Evolutionary conservation across 2,113 vertebrate species (phyloP).

Genomic region (Cyprinus carpio): DNA sequence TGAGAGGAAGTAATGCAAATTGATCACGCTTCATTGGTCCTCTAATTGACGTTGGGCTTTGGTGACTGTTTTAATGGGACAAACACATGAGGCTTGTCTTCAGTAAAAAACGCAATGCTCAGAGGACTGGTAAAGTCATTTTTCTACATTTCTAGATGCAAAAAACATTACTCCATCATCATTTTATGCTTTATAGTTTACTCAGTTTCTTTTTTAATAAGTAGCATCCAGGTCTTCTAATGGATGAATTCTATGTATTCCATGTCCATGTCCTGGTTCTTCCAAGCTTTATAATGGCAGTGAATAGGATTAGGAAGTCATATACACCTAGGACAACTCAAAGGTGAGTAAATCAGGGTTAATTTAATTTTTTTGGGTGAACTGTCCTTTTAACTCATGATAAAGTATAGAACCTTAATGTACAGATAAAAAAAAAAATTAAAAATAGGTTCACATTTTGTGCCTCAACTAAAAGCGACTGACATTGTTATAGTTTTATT

Average conservation of each 20-base stretch:
- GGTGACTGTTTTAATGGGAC: slow-evolving; percentile 42
- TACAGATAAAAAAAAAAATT: too few species aligned
- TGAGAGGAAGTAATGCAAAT: slow-evolving; percentile 48
- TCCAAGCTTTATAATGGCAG: too few species aligned
- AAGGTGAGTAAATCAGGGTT: too few species aligned
- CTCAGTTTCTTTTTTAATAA: neutral
- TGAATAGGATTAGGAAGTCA: too few species aligned
- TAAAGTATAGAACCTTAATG: neutral
- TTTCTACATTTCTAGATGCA: slow-evolving; percentile 9
- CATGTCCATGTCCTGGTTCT: too few species aligned
- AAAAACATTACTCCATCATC: neutral
- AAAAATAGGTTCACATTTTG: neutral
- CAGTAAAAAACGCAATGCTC: neutral
- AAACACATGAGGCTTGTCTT: slow-evolving; percentile 30
- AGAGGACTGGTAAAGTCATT: slow-evolving; percentile 18
- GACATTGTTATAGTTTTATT: neutral
- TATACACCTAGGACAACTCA: too few species aligned
- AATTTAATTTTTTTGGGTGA: too few species aligned
- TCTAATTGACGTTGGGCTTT: slow-evolving; percentile 46
- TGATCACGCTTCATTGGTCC: slow-evolving; percentile 48
- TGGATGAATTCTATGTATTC: neutral
- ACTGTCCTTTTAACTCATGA: too few species aligned
- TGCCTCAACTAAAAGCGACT: neutral
- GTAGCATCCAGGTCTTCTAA: neutral
- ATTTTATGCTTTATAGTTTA: neutral